phyloP scores from a whole-genome alignment of 2,888 invertebrate genomes.

The Yponomeuta evonymella region DNA sequence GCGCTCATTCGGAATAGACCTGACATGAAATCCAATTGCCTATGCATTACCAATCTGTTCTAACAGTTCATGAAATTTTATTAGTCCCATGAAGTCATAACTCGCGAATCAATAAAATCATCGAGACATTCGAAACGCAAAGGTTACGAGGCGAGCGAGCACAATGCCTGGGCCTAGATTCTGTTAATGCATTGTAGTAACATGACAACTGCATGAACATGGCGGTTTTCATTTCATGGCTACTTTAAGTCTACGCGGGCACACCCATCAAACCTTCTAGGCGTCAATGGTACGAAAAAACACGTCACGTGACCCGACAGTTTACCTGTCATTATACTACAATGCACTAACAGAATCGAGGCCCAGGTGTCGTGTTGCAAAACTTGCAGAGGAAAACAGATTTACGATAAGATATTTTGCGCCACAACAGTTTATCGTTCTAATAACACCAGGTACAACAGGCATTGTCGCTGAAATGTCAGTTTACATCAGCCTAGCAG shows the following conservation, averaged over 20 bases:
- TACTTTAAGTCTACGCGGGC: too few relatives aligned
- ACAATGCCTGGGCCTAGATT: constrained; percentile 5
- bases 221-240: too few relatives aligned
- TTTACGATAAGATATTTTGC: not conserved
- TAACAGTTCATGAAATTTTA: constrained; percentile 5
- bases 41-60: not conserved
- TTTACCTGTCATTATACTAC: too few relatives aligned
- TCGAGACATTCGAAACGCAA: not conserved
- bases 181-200: too few relatives aligned
- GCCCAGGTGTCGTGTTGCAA: constrained; percentile 9
- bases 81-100: not conserved
- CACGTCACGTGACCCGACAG: too few relatives aligned
- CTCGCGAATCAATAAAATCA: constrained; percentile 4
- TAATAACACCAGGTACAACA: not conserved
- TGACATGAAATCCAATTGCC: constrained; percentile 33
- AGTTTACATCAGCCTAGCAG: not conserved
- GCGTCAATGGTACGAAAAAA: too few relatives aligned
- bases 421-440: constrained; percentile 2
- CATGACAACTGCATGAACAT: too few relatives aligned
- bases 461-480: not conserved
- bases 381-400: not conserved
- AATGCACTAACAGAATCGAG: too few relatives aligned
- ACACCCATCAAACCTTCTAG: too few relatives aligned
- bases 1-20: constrained; percentile 21
- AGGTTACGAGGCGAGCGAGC: not conserved